Percentiles rank a stretch among this genome's conserved stretches.
Conservation (phyloP, 2,113 vertebrate species). For the Thunnus thynnus region DNA sequence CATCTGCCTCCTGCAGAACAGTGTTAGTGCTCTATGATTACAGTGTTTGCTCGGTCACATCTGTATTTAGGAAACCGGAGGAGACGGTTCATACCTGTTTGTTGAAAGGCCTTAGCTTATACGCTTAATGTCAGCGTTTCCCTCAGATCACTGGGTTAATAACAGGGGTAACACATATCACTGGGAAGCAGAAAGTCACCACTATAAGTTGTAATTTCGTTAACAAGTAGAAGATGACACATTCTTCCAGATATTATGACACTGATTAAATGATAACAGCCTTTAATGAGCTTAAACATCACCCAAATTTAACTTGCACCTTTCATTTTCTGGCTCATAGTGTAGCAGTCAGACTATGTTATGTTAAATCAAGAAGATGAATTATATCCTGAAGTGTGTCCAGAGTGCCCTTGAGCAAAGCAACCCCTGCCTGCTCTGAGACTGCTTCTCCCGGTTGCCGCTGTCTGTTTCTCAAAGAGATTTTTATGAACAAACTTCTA, state of each 20-base stretch:
- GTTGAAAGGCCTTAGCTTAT: background rate
- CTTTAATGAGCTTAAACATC: slow-evolving; percentile 11
- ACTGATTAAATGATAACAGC: slow-evolving; percentile 20
- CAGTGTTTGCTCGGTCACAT: slow-evolving; percentile 11
- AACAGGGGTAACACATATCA: background rate
- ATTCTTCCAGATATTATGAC: slow-evolving; percentile 5
- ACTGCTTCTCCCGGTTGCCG: background rate
- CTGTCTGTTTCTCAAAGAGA: background rate
- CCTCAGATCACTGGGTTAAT: background rate
- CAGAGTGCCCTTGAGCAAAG: slow-evolving; percentile 24
- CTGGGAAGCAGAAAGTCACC: background rate
- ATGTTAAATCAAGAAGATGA: slow-evolving; percentile 4
- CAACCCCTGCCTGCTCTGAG: background rate
- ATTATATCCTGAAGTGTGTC: background rate
- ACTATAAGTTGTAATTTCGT: background rate
- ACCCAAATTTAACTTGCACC: background rate
- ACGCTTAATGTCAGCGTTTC: background rate
- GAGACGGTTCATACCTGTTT: background rate
- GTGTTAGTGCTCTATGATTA: slow-evolving; percentile 18
- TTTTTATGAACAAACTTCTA: background rate
- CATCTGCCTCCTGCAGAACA: slow-evolving; percentile 47
- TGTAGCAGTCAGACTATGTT: background rate
- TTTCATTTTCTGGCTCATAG: slow-evolving; percentile 1
- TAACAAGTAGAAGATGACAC: background rate
- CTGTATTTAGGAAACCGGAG: slow-evolving; percentile 14